These are phyloP conservation scores for Neuroterus valhalla DNA, from an alignment of 1,140 invertebrate species.

Conservation along the genomic window DNA sequence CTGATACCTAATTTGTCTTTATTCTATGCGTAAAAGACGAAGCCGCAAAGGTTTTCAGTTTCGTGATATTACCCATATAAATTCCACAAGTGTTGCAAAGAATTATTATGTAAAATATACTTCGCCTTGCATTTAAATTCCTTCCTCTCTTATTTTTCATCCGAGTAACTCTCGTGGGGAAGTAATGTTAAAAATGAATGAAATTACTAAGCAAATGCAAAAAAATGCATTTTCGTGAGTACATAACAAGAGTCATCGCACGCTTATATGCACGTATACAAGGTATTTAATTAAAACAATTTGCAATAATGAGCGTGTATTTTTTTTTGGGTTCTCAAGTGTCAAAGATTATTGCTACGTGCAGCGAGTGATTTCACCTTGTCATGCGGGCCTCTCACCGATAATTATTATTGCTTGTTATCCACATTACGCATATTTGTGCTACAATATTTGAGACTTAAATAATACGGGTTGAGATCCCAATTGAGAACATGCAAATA, in stretches of 20 bases:
- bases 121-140: too few relatives aligned
- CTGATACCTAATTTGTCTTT: too few relatives aligned
- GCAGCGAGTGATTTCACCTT: not conserved
- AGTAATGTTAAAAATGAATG: too few relatives aligned
- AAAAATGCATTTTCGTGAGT: not conserved
- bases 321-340: not conserved
- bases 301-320: not conserved
- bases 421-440: slow-evolving; percentile 11
- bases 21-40: too few relatives aligned
- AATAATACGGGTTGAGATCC: slow-evolving; percentile 22
- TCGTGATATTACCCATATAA: too few relatives aligned
- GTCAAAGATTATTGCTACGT: not conserved
- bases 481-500: not conserved
- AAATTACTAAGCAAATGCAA: not conserved
- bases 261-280: not conserved
- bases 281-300: slow-evolving; percentile 3
- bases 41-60: too few relatives aligned
- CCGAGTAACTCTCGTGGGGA: too few relatives aligned
- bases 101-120: too few relatives aligned
- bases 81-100: too few relatives aligned
- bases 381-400: slow-evolving; percentile 10
- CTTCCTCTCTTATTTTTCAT: too few relatives aligned
- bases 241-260: not conserved
- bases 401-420: slow-evolving; percentile 17
- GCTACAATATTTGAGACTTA: slow-evolving; percentile 11